Base-by-base conservation (phyloP, 2,113 vertebrate species). In the Sminthopsis crassicaudata region DNA sequence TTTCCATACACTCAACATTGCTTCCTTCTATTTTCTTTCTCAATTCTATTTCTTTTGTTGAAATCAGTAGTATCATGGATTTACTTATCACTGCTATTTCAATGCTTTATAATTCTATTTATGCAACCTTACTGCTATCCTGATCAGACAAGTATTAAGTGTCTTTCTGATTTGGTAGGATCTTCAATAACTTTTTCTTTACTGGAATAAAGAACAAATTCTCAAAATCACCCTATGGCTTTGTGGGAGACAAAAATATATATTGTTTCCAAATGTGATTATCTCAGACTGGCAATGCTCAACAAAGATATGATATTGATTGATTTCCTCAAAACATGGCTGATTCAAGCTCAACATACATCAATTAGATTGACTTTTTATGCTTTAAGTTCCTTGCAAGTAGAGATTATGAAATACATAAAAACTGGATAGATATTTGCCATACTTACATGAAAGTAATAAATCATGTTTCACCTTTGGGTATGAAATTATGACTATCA, bases 301-400 rank as follows among this genome's bases (percentile, higher is more conserved):
- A 84, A 84, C 4, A 76, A 76, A 42, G 42, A 84, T 67, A 36
- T 84, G 67, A 84, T 16, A 84, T 42, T 42, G n/a, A 42, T 42
- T 84, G 36, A 42, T 84, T 84, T 84, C 90, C n/a, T 93, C 23
- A 91, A 91, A 93, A 76, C 22, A 50, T 55, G 91, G 50, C 22
- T 54, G 25, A 88, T 36, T 26, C 52, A 93, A 7, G 23, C 26
- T 90, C 22, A 91, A 48, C 57, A 12, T 89, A 14, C 23, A 92
- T 52, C 46, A 89, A 30, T 42, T 67, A 27, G 84, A 76, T 76
- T 53, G 50, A 19, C 92, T 11, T 24, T 94, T 89, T 88, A 30
- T 27, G 0, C 53, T 53, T 48, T 46, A 91, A 91, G 91, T 90
- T 14, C 90, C 9, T 88, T 8, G 1, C 46, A 91, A 92, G 89